These are phyloP conservation scores for Sphyrna mokarran DNA, from an alignment of 2,113 vertebrate species.

Conservation along the genomic window DNA sequence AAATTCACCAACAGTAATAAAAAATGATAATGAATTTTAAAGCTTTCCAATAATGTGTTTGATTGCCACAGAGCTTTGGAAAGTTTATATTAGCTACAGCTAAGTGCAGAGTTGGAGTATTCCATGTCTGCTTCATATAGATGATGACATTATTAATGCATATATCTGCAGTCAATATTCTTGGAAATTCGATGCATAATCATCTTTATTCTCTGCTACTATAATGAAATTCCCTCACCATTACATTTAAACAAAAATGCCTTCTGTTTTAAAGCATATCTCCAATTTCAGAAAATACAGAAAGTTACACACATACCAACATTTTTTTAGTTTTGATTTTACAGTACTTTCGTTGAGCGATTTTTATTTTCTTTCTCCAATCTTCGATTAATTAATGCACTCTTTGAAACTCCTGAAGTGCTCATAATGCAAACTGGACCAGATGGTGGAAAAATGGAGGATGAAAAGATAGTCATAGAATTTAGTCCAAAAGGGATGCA, in stretches of 20 bases:
- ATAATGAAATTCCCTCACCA: not conserved
- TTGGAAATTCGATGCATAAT: not conserved
- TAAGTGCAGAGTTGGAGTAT: not conserved
- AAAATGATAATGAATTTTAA: not conserved
- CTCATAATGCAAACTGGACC: not conserved
- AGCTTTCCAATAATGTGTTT: not conserved
- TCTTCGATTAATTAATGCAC: not conserved
- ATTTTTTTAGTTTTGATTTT: too few species aligned
- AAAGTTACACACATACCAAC: not conserved
- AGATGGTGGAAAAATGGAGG: too few species aligned
- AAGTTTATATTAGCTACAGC: not conserved
- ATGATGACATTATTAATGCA: not conserved
- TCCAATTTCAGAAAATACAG: not conserved
- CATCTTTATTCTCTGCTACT: not conserved
- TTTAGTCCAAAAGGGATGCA: not conserved
- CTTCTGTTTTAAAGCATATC: not conserved
- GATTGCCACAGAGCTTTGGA: not conserved
- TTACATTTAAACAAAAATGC: not conserved
- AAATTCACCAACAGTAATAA: not conserved
- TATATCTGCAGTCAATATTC: not conserved
- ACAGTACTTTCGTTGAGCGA: not conserved
- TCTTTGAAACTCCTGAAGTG: not conserved
- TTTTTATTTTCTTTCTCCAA: not conserved
- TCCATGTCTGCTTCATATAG: not conserved
- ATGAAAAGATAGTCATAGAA: not conserved